Conservation (phyloP, 2,888 invertebrate genomes). For the Nymphalis polychloros region DNA sequence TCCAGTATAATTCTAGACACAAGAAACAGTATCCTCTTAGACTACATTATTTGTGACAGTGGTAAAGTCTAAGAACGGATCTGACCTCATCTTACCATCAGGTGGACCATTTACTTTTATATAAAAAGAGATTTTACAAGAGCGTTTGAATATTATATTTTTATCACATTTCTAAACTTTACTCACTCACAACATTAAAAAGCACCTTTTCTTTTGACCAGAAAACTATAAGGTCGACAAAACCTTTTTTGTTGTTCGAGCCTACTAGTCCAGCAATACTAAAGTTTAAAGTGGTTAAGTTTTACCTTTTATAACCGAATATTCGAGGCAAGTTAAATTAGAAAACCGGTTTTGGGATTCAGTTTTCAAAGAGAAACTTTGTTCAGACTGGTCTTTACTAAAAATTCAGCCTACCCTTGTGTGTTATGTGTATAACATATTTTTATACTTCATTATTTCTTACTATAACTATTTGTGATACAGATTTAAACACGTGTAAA, state of each 20-base stretch:
- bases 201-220: constrained; percentile 22
- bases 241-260: constrained; percentile 33
- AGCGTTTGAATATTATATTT: background rate
- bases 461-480: no score
- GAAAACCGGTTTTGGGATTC: constrained; percentile 46
- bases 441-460: no score
- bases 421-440: no score
- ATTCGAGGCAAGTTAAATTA: constrained; percentile 60
- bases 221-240: constrained; percentile 21
- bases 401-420: constrained; percentile 10
- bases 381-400: constrained; percentile 25
- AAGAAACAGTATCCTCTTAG: no score
- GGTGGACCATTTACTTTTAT: no score
- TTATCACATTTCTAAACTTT: constrained; percentile 5
- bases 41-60: no score
- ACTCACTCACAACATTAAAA: background rate
- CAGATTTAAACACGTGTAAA: no score
- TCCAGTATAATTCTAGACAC: no score
- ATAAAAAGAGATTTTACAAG: no score
- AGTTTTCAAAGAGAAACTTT: constrained; percentile 45
- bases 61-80: no score
- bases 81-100: no score
- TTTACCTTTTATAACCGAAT: constrained; percentile 50
- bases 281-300: constrained; percentile 39
- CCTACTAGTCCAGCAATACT: constrained; percentile 32